Evolutionary conservation across 2,113 vertebrate genomes (phyloP), one percentile per base, ranked within the genome.

Genomic region (Cromileptes altivelis): DNA sequence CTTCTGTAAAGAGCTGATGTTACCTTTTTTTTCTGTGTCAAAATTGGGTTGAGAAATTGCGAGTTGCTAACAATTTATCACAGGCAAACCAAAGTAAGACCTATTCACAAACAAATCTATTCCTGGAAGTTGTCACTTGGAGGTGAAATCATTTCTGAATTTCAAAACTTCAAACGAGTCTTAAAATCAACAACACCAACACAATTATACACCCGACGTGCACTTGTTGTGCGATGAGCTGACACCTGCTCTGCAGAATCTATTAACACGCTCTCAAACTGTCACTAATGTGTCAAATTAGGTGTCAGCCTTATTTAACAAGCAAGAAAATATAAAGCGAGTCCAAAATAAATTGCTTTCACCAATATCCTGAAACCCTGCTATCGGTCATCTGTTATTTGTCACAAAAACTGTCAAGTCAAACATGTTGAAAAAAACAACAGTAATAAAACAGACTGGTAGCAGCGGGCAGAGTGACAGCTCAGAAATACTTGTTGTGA

Each of bases 221-320:
- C 40, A 70, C 57, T 65, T 18, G 69, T 74, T 84, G 73, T 78
- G 61, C 40, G 5, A 1, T 0, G 14, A 69, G 12, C 72, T 75
- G 83, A 84, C 67, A 84, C 47, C 62, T 76, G 85, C 70, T 73
- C 6, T 10, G 62, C 49, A 8, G 49, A 70, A 81, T 79, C 21
- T 77, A 40, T 86, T 78, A 74, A 42, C 77, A 5, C 37, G 4
- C 75, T 72, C 61, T 74, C 63, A 79, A 77, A 69, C 81, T 85
- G 86, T 82, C 82, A 87, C 19, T 75, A 21, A n/a, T 21, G 21
- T 62, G 83, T 90, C 88, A 80, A 77, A 82, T 85, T 52, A 84
- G 73, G 68, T 8, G 71, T 65, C 75, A 53, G 64, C 18, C 81
- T 70, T 76, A 71, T 80, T 85, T 84, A 85, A 77, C 68, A 42